Conservation (phyloP, 2,113 vertebrate species). For the Microcebus ravelobensis region DNA sequence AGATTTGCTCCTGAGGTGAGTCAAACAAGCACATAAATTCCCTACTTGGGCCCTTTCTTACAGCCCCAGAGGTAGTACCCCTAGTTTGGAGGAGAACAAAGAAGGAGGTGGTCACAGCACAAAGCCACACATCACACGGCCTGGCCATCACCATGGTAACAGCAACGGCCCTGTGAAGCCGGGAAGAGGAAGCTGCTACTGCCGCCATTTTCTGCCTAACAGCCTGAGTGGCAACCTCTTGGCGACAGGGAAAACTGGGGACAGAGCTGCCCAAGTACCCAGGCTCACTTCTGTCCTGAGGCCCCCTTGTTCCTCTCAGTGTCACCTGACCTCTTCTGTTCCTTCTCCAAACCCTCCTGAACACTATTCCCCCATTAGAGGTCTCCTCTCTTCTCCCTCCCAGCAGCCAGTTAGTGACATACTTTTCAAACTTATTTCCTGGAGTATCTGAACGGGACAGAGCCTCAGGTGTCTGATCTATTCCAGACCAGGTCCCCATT, state of each 20-base stretch:
- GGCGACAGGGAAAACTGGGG: not conserved
- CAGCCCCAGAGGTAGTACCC: not conserved
- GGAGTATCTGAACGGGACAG: not conserved
- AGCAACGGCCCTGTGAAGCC: not conserved
- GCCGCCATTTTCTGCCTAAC: not conserved
- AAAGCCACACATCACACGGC: not conserved
- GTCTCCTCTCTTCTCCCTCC: not conserved
- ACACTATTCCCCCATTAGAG: rapidly evolving
- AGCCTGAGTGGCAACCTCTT: not conserved
- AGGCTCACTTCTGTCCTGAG: not conserved
- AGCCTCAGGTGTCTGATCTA: not conserved
- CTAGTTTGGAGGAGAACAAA: slow-evolving; percentile 55
- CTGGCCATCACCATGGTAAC: slow-evolving; percentile 58
- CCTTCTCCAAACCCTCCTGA: not conserved
- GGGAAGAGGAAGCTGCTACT: not conserved
- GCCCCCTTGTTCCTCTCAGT: not conserved
- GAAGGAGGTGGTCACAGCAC: not conserved
- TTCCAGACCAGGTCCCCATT: not conserved
- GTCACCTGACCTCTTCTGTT: not conserved
- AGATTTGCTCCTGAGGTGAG: slow-evolving; percentile 32
- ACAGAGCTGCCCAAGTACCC: not conserved
- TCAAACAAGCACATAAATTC: not conserved
- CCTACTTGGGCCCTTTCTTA: slow-evolving; percentile 14
- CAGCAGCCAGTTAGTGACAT: not conserved
- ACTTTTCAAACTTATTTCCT: not conserved